Conservation (phyloP, 2,113 vertebrate genomes). For the Dolichallabes microphthalmus region DNA sequence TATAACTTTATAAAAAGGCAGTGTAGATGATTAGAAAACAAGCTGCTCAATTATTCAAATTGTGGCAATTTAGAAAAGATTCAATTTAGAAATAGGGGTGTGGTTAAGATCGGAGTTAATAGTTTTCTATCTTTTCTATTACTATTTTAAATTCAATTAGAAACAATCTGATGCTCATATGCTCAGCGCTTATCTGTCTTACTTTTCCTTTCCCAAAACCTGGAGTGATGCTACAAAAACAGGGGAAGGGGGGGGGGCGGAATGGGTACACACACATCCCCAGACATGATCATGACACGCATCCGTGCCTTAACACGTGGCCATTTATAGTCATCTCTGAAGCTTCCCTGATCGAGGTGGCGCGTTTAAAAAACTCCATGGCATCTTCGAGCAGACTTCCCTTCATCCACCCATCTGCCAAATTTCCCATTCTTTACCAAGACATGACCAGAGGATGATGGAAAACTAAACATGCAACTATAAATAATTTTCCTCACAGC, state of each 20-base stretch:
- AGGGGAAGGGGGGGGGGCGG: too few species aligned
- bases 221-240: background rate
- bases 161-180: background rate
- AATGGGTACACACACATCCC: background rate
- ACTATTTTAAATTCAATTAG: background rate
- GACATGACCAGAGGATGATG: constrained; percentile 63
- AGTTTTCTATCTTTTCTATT: background rate
- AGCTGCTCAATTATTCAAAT: background rate
- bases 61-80: background rate
- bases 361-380: background rate
- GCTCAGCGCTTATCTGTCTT: too few species aligned
- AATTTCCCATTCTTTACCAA: constrained; percentile 78
- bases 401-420: constrained; percentile 62
- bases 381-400: constrained; percentile 58
- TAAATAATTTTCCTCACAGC: constrained; percentile 62
- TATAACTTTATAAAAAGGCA: background rate
- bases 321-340: background rate
- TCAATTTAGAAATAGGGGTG: background rate
- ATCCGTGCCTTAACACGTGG: background rate
- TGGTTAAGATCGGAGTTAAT: background rate
- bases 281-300: background rate
- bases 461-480: constrained; percentile 54
- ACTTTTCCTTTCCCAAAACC: constrained; percentile 17
- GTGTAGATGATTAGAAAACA: background rate
- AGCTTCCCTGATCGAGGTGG: background rate